Evolutionary conservation across 1,140 invertebrate genomes (phyloP).

Genomic region (Sycophaga agraensis): DNA sequence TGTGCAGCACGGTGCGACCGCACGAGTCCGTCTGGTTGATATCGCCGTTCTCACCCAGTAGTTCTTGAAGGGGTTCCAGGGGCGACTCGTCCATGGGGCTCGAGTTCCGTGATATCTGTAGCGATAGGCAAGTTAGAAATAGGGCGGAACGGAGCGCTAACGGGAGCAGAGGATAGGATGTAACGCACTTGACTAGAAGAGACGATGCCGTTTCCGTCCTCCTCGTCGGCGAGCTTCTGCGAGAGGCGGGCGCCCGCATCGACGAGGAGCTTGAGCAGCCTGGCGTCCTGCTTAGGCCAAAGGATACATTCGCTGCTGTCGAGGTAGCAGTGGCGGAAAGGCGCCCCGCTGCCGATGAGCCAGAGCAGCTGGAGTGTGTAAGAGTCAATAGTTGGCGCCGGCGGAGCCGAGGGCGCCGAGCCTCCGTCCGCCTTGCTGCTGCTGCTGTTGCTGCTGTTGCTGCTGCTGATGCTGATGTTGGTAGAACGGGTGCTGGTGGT

Average conservation of each 20-base stretch:
- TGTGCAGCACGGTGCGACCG: conserved; percentile 73
- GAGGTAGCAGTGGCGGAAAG: conserved; percentile 66
- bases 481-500: background rate
- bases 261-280: conserved; percentile 65
- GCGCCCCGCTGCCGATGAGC: conserved; percentile 68
- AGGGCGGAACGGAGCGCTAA: no score
- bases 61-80: conserved; percentile 52
- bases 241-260: conserved; percentile 67
- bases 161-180: no score
- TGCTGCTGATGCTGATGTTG: conserved; percentile 38
- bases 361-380: conserved; percentile 68
- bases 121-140: no score
- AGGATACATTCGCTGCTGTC: conserved; percentile 55
- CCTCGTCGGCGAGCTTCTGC: conserved; percentile 51
- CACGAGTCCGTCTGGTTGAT: conserved; percentile 62
- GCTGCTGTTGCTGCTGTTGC: conserved; percentile 4
- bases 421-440: background rate
- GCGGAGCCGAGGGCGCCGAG: background rate
- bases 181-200: conserved; percentile 57
- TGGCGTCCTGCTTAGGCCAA: conserved; percentile 61
- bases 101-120: conserved; percentile 53
- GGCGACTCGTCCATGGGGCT: conserved; percentile 54
- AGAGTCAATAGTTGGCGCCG: conserved; percentile 55
- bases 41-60: conserved; percentile 53
- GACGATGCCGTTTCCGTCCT: conserved; percentile 54